Percentiles rank a stretch among this genome's conserved stretches.
Conservation (phyloP, 2,797 vertebrate genomes). For the Phataginus tricuspis region DNA sequence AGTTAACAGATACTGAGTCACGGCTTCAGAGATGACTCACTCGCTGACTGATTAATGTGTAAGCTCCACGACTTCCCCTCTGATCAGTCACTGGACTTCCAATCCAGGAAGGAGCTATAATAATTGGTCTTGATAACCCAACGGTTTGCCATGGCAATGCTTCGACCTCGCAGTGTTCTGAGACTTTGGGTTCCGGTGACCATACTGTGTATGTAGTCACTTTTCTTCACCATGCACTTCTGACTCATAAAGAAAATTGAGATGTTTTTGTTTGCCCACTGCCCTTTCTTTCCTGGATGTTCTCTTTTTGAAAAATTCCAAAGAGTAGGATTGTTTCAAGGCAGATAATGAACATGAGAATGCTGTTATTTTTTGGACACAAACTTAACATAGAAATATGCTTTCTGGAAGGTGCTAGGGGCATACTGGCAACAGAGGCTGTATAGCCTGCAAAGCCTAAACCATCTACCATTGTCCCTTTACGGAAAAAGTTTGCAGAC, state of each 20-base stretch:
- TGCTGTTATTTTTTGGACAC: not conserved
- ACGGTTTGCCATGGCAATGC: not conserved
- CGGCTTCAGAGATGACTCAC: not conserved
- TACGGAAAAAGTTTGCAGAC: not conserved
- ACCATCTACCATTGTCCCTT: not conserved
- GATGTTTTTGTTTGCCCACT: slow-evolving; percentile 49
- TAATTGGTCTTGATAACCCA: not conserved
- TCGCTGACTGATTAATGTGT: not conserved
- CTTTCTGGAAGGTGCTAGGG: slow-evolving; percentile 41
- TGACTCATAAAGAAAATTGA: slow-evolving; percentile 58
- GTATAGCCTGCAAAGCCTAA: not conserved
- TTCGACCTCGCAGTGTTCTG: slow-evolving; percentile 21
- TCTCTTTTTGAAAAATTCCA: slow-evolving; percentile 21
- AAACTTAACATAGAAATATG: slow-evolving; percentile 7
- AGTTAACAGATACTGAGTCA: slow-evolving; percentile 19
- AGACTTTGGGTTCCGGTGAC: not conserved
- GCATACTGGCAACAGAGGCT: not conserved
- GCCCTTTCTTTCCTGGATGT: slow-evolving; percentile 41
- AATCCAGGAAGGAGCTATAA: not conserved
- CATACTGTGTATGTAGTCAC: not conserved
- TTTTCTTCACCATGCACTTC: not conserved
- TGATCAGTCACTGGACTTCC: not conserved
- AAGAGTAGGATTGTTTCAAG: slow-evolving; percentile 30
- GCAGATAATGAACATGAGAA: not conserved
- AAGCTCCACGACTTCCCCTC: not conserved